These are phyloP conservation scores for Ceraclea dissimilis DNA, from an alignment of 2,888 invertebrate species.

Conservation along the genomic window DNA sequence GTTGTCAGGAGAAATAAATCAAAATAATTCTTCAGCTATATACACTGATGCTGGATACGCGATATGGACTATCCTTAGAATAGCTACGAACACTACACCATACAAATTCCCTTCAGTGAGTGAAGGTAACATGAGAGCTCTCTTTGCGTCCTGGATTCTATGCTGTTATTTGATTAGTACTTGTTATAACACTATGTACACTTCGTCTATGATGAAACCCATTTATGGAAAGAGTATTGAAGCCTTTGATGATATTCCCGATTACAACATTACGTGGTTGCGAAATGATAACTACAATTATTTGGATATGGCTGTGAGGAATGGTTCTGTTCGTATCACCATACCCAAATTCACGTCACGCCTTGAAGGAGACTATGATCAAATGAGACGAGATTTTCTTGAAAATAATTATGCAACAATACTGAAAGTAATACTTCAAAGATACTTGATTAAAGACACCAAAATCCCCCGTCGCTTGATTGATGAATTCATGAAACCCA, in stretches of 20 bases:
- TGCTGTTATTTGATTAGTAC: background rate
- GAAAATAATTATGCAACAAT: background rate
- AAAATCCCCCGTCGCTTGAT: background rate
- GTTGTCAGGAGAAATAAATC: background rate
- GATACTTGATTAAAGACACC: background rate
- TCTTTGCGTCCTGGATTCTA: background rate
- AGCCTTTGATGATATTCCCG: background rate
- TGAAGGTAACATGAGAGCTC: background rate
- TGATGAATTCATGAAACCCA: background rate
- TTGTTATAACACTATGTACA: background rate
- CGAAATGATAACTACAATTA: conserved; percentile 3
- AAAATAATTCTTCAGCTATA: background rate
- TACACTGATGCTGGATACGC: background rate
- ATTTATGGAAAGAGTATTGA: background rate
- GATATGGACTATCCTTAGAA: conserved; percentile 1
- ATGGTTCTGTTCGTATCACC: background rate
- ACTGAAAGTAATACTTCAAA: background rate
- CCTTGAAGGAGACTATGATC: background rate
- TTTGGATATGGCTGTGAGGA: background rate
- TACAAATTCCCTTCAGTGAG: background rate
- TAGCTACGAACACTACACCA: background rate
- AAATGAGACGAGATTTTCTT: background rate
- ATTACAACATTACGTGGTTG: background rate
- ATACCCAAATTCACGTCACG: background rate
- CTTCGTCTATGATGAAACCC: background rate